A percentile compares a stretch with the other conserved stretches of the same genome.
phyloP scores from a whole-genome alignment of 2,113 vertebrate genomes.

The Neolamprologus longior region DNA sequence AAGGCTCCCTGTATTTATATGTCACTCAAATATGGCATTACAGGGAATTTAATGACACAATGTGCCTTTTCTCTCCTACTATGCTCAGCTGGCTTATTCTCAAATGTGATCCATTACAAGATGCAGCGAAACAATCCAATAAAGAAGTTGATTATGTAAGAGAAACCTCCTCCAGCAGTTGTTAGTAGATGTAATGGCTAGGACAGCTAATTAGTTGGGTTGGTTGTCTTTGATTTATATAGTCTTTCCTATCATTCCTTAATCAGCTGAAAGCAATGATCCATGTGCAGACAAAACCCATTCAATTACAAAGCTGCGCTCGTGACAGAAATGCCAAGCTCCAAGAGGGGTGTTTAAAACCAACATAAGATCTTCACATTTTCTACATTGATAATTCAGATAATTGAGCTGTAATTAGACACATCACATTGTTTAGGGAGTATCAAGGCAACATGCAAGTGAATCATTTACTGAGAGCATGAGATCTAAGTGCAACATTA shows the following conservation, averaged over 20 bases:
- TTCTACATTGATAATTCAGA: slow-evolving; percentile 54
- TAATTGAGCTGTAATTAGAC: slow-evolving; percentile 59
- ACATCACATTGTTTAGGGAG: slow-evolving; percentile 19
- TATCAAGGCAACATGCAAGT: slow-evolving; percentile 8
- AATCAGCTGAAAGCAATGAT: slow-evolving; percentile 66
- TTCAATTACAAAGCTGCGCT: slow-evolving; percentile 63
- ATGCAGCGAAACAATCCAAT: slow-evolving; percentile 21
- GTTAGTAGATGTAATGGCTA: slow-evolving; percentile 56
- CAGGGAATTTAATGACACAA: neutral
- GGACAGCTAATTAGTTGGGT: slow-evolving; percentile 66
- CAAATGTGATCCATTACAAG: slow-evolving; percentile 4
- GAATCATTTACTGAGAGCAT: neutral
- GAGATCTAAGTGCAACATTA: neutral
- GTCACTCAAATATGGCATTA: neutral
- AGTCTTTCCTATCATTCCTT: slow-evolving; percentile 57
- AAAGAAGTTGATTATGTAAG: slow-evolving; percentile 47
- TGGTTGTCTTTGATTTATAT: slow-evolving; percentile 70
- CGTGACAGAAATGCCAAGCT: slow-evolving; percentile 47
- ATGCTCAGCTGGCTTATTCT: neutral
- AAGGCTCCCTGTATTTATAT: neutral
- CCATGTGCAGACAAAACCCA: slow-evolving; percentile 46
- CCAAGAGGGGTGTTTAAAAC: slow-evolving; percentile 43
- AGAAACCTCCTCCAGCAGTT: slow-evolving; percentile 49
- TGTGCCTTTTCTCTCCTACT: neutral
- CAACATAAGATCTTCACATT: slow-evolving; percentile 47